A percentile compares a stretch with the other conserved stretches of the same genome.
phyloP scores from a whole-genome alignment of 2,797 vertebrate genomes.

The Martes flavigula region DNA sequence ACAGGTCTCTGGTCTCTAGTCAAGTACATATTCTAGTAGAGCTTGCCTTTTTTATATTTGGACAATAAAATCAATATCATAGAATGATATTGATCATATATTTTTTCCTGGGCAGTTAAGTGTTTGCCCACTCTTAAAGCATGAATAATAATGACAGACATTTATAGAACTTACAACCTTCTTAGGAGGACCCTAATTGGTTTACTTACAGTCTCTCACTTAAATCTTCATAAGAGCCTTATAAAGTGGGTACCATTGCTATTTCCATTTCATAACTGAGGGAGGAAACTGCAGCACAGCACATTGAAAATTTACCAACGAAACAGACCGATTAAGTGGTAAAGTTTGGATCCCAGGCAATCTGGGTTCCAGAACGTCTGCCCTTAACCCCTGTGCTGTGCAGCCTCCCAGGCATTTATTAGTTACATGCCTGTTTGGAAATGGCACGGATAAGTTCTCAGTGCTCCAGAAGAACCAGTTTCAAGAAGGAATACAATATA shows the following conservation, averaged over 20 bases:
- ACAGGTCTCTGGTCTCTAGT: neutral
- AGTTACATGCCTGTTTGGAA: neutral
- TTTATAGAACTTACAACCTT: neutral
- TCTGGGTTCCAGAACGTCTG: neutral
- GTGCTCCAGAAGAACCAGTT: neutral
- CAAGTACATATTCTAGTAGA: neutral
- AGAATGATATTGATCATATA: neutral
- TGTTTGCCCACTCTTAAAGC: neutral
- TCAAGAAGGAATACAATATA: neutral
- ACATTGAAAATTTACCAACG: neutral
- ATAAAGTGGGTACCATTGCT: neutral
- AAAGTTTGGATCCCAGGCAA: neutral
- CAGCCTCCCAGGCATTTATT: neutral
- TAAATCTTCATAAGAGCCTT: neutral
- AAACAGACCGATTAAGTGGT: neutral
- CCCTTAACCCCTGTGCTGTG: neutral
- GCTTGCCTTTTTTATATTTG: slow-evolving; percentile 2
- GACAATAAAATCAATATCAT: neutral
- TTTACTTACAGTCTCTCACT: neutral
- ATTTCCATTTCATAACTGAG: slow-evolving; percentile 22
- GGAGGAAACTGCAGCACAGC: neutral
- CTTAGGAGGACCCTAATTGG: neutral
- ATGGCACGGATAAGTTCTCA: neutral
- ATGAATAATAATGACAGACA: neutral
- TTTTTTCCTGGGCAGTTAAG: neutral